Evolutionary conservation across 2,888 invertebrate species (phyloP).

Genomic region (Stenurella melanura): DNA sequence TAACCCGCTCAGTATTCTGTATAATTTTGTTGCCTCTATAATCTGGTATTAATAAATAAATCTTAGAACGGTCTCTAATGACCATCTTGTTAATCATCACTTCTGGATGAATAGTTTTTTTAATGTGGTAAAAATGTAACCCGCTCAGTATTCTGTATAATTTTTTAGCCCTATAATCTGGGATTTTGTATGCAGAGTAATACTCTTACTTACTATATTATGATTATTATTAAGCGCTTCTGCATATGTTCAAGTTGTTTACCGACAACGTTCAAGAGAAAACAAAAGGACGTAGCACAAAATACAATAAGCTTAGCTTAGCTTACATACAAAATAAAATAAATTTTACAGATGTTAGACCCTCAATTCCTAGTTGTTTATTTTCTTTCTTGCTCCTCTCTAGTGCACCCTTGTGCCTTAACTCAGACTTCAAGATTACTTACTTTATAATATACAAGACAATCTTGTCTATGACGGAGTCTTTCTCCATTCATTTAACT

Average conservation of each 20-base stretch:
- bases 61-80: too few species aligned
- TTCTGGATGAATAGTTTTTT: too few species aligned
- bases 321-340: neutral
- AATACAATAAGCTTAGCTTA: slow-evolving; percentile 7
- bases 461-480: slow-evolving; percentile 10
- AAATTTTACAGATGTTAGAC: neutral
- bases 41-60: too few species aligned
- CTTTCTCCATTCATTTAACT: slow-evolving; percentile 28
- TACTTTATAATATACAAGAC: slow-evolving; percentile 20
- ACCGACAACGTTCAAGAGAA: neutral
- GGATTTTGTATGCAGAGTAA: too few species aligned
- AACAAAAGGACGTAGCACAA: slow-evolving; percentile 7
- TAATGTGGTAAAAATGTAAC: too few species aligned
- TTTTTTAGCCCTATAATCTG: too few species aligned
- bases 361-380: neutral
- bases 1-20: too few species aligned
- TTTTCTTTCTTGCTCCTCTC: slow-evolving; percentile 5
- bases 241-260: neutral
- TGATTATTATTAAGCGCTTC: too few species aligned
- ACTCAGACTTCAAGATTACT: slow-evolving; percentile 4
- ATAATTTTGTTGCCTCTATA: too few species aligned
- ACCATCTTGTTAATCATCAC: too few species aligned
- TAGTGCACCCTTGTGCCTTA: slow-evolving; percentile 7
- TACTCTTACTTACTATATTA: too few species aligned
- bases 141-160: too few species aligned